Conservation (phyloP, 1,140 invertebrate species). For the Habropoda laboriosa region DNA sequence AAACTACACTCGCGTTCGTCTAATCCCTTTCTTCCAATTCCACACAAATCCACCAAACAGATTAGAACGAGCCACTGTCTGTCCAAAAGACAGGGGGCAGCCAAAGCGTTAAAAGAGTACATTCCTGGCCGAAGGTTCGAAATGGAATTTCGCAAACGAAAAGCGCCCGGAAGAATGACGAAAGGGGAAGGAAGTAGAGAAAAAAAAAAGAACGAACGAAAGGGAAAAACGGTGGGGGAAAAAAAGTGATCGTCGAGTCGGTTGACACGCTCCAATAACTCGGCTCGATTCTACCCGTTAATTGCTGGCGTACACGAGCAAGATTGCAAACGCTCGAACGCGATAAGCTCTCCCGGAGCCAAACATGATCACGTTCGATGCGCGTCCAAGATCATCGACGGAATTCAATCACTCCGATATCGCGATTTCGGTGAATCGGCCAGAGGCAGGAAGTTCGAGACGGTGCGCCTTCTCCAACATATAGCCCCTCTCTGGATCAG, state of each 20-base stretch:
- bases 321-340: slow-evolving; percentile 15
- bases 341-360: slow-evolving; percentile 31
- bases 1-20: not conserved
- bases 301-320: slow-evolving; percentile 20
- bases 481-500: slow-evolving; percentile 55
- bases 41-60: not conserved
- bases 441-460: slow-evolving; percentile 19
- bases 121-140: slow-evolving; percentile 2
- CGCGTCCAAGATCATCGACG: slow-evolving; percentile 50
- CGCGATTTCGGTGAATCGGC: slow-evolving; percentile 49
- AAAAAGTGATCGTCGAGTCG: not conserved
- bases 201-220: not conserved
- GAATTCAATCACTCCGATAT: slow-evolving; percentile 64
- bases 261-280: slow-evolving; percentile 13
- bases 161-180: not conserved
- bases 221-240: not conserved
- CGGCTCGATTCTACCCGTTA: slow-evolving; percentile 22
- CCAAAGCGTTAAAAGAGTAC: slow-evolving; percentile 21
- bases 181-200: not conserved
- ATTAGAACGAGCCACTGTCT: not conserved
- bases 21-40: not conserved
- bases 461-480: not conserved
- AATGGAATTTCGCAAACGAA: slow-evolving; percentile 3
- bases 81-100: not conserved
- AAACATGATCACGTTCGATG: slow-evolving; percentile 58